A percentile compares a stretch with the other conserved stretches of the same genome.
Evolutionary conservation across 1,140 invertebrate genomes (phyloP).

Genomic region (Cotesia vestalis): DNA sequence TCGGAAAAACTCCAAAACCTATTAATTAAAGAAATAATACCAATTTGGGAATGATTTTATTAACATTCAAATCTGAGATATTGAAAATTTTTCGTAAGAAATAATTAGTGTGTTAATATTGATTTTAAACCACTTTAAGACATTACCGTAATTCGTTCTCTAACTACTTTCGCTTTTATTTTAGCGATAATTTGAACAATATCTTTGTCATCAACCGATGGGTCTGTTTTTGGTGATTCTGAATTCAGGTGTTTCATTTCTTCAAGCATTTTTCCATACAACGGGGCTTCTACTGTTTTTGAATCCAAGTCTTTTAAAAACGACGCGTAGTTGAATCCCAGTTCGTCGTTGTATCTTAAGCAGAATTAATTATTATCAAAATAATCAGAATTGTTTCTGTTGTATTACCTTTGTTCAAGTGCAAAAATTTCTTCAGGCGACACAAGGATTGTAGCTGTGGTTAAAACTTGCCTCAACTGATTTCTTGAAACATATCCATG

Average conservation of each 20-base stretch:
- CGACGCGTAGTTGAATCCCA: constrained; percentile 75
- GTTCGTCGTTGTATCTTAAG: constrained; percentile 71
- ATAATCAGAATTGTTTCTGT: not conserved
- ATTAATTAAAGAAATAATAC: not conserved
- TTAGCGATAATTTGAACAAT: constrained; percentile 75
- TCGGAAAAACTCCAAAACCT: constrained; percentile 68
- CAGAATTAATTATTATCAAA: not conserved
- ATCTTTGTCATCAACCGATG: constrained; percentile 65
- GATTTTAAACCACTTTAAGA: not conserved
- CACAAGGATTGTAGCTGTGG: constrained; percentile 71
- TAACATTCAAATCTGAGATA: no score
- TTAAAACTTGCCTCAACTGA: constrained; percentile 73
- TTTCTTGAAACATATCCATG: constrained; percentile 74
- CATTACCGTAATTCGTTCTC: constrained; percentile 70
- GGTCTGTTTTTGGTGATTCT: constrained; percentile 45
- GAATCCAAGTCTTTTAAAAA: constrained; percentile 72
- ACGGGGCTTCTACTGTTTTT: constrained; percentile 49
- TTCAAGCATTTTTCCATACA: constrained; percentile 51
- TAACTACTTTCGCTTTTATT: constrained; percentile 75
- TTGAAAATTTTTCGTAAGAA: no score
- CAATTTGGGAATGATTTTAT: no score
- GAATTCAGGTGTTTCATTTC: constrained; percentile 55
- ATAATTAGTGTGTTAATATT: not conserved
- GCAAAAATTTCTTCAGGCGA: constrained; percentile 72
- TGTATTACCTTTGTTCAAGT: constrained; percentile 64